These are phyloP conservation scores for Drusus annulatus DNA, from an alignment of 1,140 invertebrate species.

Conservation along the genomic window DNA sequence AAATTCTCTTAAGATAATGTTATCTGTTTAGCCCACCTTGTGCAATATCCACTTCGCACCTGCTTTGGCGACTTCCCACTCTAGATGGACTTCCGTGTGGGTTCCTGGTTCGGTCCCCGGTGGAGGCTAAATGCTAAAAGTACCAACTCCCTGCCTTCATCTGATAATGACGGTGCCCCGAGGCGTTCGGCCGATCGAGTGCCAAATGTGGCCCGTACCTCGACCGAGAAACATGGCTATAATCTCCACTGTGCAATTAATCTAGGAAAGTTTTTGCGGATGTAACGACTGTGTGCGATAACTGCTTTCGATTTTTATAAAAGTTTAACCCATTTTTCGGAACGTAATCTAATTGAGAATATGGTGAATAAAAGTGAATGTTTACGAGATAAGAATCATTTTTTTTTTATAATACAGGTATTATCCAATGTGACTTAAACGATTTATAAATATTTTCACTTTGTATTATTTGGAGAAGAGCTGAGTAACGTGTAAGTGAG, in stretches of 20 bases:
- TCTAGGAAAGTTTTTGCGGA: conserved; percentile 29
- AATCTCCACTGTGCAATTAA: neutral
- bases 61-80: conserved; percentile 1
- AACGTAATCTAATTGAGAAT: neutral
- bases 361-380: conserved; percentile 20
- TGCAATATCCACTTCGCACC: conserved; percentile 3
- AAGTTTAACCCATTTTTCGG: conserved; percentile 18
- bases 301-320: neutral
- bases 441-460: too few relatives aligned
- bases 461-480: too few relatives aligned
- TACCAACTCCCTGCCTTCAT: neutral
- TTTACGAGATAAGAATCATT: neutral
- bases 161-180: neutral
- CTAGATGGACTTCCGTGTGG: conserved; percentile 19
- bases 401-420: too few relatives aligned
- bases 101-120: neutral
- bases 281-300: conserved; percentile 1
- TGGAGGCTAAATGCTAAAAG: neutral
- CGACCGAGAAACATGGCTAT: neutral
- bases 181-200: neutral
- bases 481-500: too few relatives aligned
- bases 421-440: too few relatives aligned
- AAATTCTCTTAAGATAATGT: too few relatives aligned
- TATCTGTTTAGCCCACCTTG: too few relatives aligned
- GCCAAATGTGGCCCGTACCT: neutral